These are phyloP conservation scores for Gastracanthus pulcherrimus DNA, from an alignment of 2,888 invertebrate species.

Conservation along the genomic window DNA sequence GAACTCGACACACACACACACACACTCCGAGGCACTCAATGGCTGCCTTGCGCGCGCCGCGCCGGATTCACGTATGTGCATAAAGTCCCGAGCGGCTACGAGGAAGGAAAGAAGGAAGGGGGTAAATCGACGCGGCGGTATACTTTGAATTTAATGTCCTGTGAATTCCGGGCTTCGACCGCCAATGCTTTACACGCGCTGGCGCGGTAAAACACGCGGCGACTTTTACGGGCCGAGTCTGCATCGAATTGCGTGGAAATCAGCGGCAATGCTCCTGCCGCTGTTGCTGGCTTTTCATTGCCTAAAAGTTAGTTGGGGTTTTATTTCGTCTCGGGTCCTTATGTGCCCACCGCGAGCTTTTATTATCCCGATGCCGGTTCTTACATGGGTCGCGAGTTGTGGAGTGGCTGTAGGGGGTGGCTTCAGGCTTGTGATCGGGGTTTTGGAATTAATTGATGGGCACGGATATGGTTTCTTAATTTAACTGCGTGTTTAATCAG, in stretches of 20 bases:
- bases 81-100: background rate
- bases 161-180: conserved; percentile 46
- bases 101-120: background rate
- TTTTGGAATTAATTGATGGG: too few relatives aligned
- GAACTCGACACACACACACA: background rate
- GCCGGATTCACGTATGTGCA: background rate
- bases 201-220: conserved; percentile 15
- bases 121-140: conserved; percentile 5
- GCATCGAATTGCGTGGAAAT: conserved; percentile 36
- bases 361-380: background rate
- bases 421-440: too few relatives aligned
- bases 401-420: too few relatives aligned
- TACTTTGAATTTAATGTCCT: conserved; percentile 52
- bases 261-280: background rate
- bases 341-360: background rate
- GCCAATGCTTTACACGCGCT: conserved; percentile 33
- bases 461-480: too few relatives aligned
- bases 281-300: conserved; percentile 50
- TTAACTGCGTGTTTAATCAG: too few relatives aligned
- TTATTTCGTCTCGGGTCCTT: conserved; percentile 4
- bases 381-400: background rate
- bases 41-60: background rate
- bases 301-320: conserved; percentile 33
- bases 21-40: background rate
- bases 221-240: conserved; percentile 44